These are phyloP conservation scores for Bugulina stolonifera DNA, from an alignment of 2,888 invertebrate species.

Conservation along the genomic window DNA sequence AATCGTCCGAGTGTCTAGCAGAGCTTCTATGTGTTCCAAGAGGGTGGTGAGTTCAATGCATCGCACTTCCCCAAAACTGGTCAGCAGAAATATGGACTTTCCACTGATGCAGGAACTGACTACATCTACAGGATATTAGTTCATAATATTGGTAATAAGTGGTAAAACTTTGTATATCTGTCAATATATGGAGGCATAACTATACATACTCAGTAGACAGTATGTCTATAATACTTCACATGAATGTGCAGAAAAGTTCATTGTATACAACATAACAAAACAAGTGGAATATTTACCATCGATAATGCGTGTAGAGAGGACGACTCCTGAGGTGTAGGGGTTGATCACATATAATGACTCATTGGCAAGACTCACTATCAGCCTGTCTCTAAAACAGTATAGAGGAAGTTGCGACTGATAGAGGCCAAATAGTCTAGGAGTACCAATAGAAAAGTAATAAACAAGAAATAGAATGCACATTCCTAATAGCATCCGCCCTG, in stretches of 20 bases:
- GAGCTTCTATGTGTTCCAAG: not conserved
- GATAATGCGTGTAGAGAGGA: slow-evolving; percentile 1
- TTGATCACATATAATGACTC: not conserved
- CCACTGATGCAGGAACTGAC: not conserved
- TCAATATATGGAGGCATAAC: too few relatives aligned
- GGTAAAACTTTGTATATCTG: too few relatives aligned
- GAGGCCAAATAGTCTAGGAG: too few relatives aligned
- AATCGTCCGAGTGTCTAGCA: not conserved
- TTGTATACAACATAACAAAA: not conserved
- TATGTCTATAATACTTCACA: too few relatives aligned
- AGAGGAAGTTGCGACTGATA: too few relatives aligned
- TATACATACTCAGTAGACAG: too few relatives aligned
- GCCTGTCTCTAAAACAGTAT: not conserved
- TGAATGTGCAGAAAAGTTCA: too few relatives aligned
- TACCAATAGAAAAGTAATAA: too few relatives aligned
- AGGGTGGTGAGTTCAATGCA: not conserved
- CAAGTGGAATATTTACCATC: not conserved
- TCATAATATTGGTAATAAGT: too few relatives aligned
- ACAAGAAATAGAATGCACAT: too few relatives aligned
- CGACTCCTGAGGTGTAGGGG: not conserved
- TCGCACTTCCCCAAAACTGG: not conserved
- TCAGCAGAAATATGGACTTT: not conserved
- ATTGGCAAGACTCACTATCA: not conserved
- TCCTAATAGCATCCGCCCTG: too few relatives aligned
- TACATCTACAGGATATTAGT: not conserved